phyloP scores from a whole-genome alignment of 2,888 invertebrate species.

The Drosophila tripunctata region DNA sequence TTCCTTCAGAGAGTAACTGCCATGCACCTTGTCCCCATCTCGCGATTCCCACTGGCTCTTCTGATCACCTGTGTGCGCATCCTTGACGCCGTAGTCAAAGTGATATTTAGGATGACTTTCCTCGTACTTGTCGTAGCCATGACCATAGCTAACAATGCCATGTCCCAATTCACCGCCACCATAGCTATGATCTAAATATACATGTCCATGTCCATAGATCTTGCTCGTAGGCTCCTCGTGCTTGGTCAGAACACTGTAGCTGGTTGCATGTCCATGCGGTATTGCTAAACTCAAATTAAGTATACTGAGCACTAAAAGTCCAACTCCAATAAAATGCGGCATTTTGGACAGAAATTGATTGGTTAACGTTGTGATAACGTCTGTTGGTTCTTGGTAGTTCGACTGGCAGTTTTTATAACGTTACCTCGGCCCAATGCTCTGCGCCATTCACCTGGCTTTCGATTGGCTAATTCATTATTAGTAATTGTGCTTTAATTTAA shows the following conservation, averaged over 20 bases:
- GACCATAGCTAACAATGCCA: conserved; percentile 40
- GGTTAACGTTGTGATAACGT: conserved; percentile 34
- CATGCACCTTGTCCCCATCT: conserved; percentile 85
- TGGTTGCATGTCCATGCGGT: conserved; percentile 67
- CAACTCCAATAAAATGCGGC: conserved; percentile 54
- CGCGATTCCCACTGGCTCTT: conserved; percentile 85
- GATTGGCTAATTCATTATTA: conserved; percentile 60
- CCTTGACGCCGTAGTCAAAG: conserved; percentile 85
- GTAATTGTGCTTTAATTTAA: conserved; percentile 43
- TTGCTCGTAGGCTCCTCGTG: conserved; percentile 73
- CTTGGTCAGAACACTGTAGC: conserved; percentile 77
- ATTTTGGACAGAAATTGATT: conserved; percentile 43
- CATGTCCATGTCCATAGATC: conserved; percentile 37
- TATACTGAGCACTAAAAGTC: conserved; percentile 48
- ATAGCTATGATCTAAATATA: conserved; percentile 29
- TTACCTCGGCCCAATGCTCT: conserved; percentile 20
- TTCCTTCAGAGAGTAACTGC: conserved; percentile 85
- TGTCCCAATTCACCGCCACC: conserved; percentile 36
- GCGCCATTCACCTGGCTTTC: conserved; percentile 42
- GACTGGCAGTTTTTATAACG: conserved; percentile 50
- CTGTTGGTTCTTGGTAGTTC: conserved; percentile 56
- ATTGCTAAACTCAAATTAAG: conserved; percentile 55
- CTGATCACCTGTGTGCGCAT: conserved; percentile 85
- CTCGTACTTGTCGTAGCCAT: conserved; percentile 82
- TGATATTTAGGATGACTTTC: conserved; percentile 84